Base-by-base conservation (phyloP, 2,797 vertebrate species). In the Gymnodraco acuticeps region DNA sequence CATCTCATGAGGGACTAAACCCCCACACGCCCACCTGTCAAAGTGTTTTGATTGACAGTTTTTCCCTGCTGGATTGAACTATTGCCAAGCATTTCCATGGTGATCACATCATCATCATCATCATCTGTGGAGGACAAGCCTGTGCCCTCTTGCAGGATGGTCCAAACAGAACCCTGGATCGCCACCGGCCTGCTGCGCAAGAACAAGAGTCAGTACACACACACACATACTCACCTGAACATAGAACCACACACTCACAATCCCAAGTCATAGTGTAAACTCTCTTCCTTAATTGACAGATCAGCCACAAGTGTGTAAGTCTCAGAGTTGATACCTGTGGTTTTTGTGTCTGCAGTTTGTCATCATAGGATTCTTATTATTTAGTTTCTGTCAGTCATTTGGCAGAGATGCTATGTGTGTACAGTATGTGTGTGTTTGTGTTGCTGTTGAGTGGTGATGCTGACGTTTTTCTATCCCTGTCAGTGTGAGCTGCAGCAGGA, bases 61-160 rank as follows among this genome's bases (percentile, higher is more conserved):
- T 93, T 95, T 94, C 92, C 92, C 83, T 81, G 85, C 92, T 93
- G 90, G 91, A 78, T 74, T 87, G 78, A 92, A 90, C 86, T 80
- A 79, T 91, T 85, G 73, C 86, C 78, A 90, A 93, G 88, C 85
- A 56, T 94, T 94, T 93, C 93, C 91, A 96, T 96, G 96, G 95
- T 96, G 94, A 96, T 96, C 93, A 96, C 95, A 58, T 96, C 95
- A 84, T 94, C 95, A 90, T 94, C 95, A 85, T 94, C 95, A 85
- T 94, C 95, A 90, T 94, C 95, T 43, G 93, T 95, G 93, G 95
- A 96, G 84, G 95, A 96, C 93, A 95, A 95, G 94, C 92, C 92
- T 16, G 93, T 90, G 74, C 90, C 95, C 88, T 90, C 95, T 61
- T 93, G 92, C 93, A 96, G 95, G 91, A 96, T 96, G 96, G 96